Evolutionary conservation across 2,113 vertebrate genomes (phyloP).

Genomic region (Heterochromis multidens): DNA sequence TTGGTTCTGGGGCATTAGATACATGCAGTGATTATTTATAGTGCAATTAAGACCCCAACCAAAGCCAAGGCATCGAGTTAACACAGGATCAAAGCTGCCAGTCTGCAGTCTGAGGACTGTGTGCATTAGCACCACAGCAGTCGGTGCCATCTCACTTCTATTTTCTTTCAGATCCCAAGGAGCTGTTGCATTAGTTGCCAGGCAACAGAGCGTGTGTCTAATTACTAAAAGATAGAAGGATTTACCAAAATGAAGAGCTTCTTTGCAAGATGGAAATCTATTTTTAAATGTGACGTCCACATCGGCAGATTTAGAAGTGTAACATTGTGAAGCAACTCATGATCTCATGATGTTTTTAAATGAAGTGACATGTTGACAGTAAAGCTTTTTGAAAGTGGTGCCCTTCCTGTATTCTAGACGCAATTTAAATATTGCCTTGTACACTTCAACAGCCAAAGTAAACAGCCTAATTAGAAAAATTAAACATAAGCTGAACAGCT

Average conservation of each 20-base stretch:
- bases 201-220: neutral
- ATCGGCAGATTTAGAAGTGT: neutral
- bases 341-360: neutral
- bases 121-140: neutral
- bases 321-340: neutral
- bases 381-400: neutral
- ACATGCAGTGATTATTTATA: neutral
- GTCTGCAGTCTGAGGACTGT: neutral
- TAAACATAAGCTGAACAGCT: neutral
- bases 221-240: neutral
- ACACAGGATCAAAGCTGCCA: neutral
- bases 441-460: neutral
- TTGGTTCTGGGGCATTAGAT: neutral
- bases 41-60: neutral
- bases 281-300: neutral
- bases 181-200: constrained; percentile 45
- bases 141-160: constrained; percentile 1
- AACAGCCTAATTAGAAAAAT: neutral
- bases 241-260: neutral
- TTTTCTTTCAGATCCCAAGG: constrained; percentile 17
- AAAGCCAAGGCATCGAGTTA: neutral
- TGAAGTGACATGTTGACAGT: neutral
- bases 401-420: neutral
- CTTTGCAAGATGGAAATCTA: neutral
- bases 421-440: neutral